phyloP scores from a whole-genome alignment of 2,888 invertebrate species.

The Euspilapteryx auroguttella region DNA sequence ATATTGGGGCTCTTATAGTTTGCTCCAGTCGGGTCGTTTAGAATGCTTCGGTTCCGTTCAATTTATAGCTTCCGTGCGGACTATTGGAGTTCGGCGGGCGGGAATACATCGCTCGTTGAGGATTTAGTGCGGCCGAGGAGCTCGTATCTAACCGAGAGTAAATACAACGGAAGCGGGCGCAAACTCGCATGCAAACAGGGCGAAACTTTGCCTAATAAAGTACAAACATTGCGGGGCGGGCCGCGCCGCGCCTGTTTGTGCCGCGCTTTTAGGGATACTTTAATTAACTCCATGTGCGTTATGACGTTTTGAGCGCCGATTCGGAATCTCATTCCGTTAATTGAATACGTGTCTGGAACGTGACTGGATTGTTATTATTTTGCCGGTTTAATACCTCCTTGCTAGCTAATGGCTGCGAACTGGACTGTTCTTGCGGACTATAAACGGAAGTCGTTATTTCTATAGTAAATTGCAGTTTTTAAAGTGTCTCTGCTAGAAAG shows the following conservation, averaged over 20 bases:
- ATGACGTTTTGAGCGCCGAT: constrained; percentile 40
- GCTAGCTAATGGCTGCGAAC: too few relatives aligned
- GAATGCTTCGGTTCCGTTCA: neutral
- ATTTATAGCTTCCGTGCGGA: neutral
- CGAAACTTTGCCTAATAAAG: constrained; percentile 44
- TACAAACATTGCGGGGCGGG: constrained; percentile 37
- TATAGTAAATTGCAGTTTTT: too few relatives aligned
- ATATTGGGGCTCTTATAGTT: neutral
- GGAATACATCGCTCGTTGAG: neutral
- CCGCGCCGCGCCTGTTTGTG: constrained; percentile 16
- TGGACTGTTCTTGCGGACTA: constrained; percentile 7
- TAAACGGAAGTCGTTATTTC: too few relatives aligned
- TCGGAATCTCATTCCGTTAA: constrained; percentile 40
- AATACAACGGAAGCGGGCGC: constrained; percentile 22
- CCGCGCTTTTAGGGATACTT: constrained; percentile 34
- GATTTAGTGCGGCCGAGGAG: constrained; percentile 12
- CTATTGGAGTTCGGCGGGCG: too few relatives aligned
- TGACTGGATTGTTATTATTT: constrained; percentile 23
- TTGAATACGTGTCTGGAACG: constrained; percentile 31
- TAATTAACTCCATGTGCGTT: constrained; percentile 36
- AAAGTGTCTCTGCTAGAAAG: too few relatives aligned
- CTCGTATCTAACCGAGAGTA: constrained; percentile 15
- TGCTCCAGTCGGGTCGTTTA: too few relatives aligned
- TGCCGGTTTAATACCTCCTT: too few relatives aligned
- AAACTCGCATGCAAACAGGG: constrained; percentile 36